Percentiles rank a stretch among this genome's conserved stretches.
These are phyloP conservation scores for Drosophila bipectinata DNA, from an alignment of 1,140 invertebrate species.

Conservation along the genomic window DNA sequence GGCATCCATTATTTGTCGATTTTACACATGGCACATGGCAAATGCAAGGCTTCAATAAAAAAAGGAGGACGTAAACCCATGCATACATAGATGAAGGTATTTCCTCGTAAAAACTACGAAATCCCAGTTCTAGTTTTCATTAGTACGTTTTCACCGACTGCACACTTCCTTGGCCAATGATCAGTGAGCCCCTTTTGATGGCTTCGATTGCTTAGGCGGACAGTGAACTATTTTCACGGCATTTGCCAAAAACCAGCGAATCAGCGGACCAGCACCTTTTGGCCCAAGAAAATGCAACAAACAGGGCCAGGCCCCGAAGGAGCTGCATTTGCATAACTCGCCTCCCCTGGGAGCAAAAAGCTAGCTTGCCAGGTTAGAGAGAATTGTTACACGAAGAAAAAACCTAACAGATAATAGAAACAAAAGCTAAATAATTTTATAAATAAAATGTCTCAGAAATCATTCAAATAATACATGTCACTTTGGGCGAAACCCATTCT, in stretches of 20 bases:
- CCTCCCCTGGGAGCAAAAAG: constrained; percentile 49
- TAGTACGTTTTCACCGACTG: constrained; percentile 29
- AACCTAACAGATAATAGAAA: neutral
- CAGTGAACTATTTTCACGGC: constrained; percentile 66
- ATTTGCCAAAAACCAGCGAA: constrained; percentile 60
- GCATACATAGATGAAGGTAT: constrained; percentile 19
- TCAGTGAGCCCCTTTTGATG: constrained; percentile 53
- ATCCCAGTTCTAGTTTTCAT: constrained; percentile 60
- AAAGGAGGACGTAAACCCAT: constrained; percentile 11
- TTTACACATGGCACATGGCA: constrained; percentile 61
- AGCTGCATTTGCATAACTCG: constrained; percentile 67
- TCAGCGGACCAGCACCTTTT: constrained; percentile 54
- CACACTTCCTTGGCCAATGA: constrained; percentile 52
- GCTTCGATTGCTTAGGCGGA: constrained; percentile 45
- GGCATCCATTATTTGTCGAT: constrained; percentile 75
- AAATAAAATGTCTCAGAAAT: too few relatives aligned
- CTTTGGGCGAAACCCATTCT: too few relatives aligned
- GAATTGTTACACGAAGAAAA: constrained; percentile 14
- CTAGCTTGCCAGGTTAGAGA: constrained; percentile 13
- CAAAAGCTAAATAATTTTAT: too few relatives aligned
- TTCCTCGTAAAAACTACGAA: constrained; percentile 29
- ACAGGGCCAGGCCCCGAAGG: constrained; percentile 45
- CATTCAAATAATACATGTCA: too few relatives aligned
- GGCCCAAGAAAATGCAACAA: constrained; percentile 46
- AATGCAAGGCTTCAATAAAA: constrained; percentile 21